Percentiles rank a stretch among this genome's conserved stretches.
Evolutionary conservation across 2,797 vertebrate species (phyloP).

Genomic region (Prionace glauca): DNA sequence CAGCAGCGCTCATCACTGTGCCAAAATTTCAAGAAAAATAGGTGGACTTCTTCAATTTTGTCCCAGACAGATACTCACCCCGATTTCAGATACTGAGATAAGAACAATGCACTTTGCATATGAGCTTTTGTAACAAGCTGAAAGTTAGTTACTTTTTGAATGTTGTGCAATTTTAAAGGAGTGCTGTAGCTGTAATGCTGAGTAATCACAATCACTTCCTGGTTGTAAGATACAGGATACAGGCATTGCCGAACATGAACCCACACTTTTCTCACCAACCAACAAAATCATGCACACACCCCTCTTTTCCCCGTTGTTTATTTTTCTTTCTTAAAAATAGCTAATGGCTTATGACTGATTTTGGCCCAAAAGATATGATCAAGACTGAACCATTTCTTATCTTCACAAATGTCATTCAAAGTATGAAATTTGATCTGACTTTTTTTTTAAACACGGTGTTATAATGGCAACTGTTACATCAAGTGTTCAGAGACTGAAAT

Average conservation of each 20-base stretch:
- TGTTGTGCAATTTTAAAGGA: constrained; percentile 74
- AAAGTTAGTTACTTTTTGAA: constrained; percentile 65
- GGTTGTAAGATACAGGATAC: constrained; percentile 44
- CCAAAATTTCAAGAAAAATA: neutral
- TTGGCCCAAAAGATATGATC: constrained; percentile 23
- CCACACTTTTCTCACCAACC: neutral
- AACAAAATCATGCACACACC: neutral
- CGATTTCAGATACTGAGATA: neutral
- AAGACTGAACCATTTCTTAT: constrained; percentile 19
- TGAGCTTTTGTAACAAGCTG: constrained; percentile 70
- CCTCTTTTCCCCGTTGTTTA: neutral
- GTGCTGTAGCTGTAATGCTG: constrained; percentile 63
- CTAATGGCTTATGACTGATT: constrained; percentile 37
- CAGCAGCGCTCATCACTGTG: too few relatives aligned
- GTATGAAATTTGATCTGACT: constrained; percentile 37
- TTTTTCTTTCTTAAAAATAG: neutral
- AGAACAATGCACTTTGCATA: constrained; percentile 48
- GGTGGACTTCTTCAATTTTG: neutral
- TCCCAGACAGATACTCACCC: neutral
- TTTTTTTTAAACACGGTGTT: neutral
- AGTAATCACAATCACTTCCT: constrained; percentile 71
- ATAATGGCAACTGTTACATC: constrained; percentile 29
- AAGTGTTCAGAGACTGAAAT: constrained; percentile 28
- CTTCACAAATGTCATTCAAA: constrained; percentile 27
- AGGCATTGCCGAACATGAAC: neutral